These are phyloP conservation scores for Sicus ferrugineus DNA, from an alignment of 2,888 invertebrate species.

Conservation along the genomic window DNA sequence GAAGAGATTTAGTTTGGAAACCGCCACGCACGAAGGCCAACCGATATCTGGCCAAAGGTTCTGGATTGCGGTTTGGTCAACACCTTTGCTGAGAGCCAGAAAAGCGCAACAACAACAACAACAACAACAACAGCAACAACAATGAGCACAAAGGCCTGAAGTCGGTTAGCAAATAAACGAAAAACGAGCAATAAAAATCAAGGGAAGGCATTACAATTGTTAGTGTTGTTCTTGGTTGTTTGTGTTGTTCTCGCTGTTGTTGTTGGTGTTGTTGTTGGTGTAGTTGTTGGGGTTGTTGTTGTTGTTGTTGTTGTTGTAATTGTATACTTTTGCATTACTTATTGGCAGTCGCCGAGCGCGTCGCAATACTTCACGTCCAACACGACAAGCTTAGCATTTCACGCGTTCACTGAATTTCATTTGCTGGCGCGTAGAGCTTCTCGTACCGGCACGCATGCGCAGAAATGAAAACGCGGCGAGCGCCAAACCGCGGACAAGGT, in stretches of 20 bases:
- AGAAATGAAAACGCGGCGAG: neutral
- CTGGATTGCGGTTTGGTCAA: conserved; percentile 51
- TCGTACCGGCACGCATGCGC: conserved; percentile 6
- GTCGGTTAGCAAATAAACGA: conserved; percentile 13
- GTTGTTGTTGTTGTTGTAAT: neutral
- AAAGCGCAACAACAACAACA: neutral
- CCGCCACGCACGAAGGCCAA: conserved; percentile 29
- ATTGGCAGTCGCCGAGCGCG: neutral
- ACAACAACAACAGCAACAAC: neutral
- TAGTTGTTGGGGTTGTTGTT: neutral
- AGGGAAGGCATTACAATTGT: conserved; percentile 10
- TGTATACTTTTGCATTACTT: neutral
- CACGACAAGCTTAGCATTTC: no score
- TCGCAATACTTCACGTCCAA: no score
- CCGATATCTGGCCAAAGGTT: conserved; percentile 52
- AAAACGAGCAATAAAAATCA: conserved; percentile 1
- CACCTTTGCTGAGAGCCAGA: conserved; percentile 43
- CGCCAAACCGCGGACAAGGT: neutral
- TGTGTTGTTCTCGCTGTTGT: neutral
- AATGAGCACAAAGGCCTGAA: neutral
- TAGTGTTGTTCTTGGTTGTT: neutral
- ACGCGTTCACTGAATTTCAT: neutral
- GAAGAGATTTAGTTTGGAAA: neutral
- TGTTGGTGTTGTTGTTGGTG: no score
- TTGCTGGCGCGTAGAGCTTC: neutral